Percentiles rank a stretch among this genome's conserved stretches.
phyloP scores from a whole-genome alignment of 2,888 invertebrate genomes.

The Pollenia griseotomentosa region DNA sequence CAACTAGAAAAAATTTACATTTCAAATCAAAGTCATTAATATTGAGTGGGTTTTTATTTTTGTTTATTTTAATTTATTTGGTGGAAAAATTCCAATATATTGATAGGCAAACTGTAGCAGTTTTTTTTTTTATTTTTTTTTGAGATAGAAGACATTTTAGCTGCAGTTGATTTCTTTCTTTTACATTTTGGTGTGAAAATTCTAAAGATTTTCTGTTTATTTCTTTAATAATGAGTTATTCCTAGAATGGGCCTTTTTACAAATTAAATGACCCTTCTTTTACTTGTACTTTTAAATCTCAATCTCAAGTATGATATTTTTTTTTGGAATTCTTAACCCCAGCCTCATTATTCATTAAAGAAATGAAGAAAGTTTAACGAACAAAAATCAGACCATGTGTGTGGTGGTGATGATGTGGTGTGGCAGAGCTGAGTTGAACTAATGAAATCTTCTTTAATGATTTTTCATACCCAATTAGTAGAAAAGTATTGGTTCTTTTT shows the following conservation, averaged over 20 bases:
- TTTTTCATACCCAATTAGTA: slow-evolving; percentile 52
- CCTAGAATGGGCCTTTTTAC: slow-evolving; percentile 31
- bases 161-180: background rate
- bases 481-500: slow-evolving; percentile 14
- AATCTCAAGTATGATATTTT: slow-evolving; percentile 31
- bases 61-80: background rate
- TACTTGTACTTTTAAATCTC: background rate
- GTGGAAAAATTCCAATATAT: slow-evolving; percentile 29
- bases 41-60: background rate
- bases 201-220: slow-evolving; percentile 20
- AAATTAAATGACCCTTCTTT: background rate
- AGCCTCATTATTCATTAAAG: slow-evolving; percentile 9
- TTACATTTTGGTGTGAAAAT: slow-evolving; percentile 43
- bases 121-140: background rate
- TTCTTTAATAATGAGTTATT: slow-evolving; percentile 31
- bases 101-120: slow-evolving; percentile 10
- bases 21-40: slow-evolving; percentile 31
- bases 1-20: slow-evolving; percentile 56
- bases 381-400: slow-evolving; percentile 38
- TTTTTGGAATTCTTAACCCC: slow-evolving; percentile 4
- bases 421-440: background rate
- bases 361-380: background rate
- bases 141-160: slow-evolving; percentile 8
- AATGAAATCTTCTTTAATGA: slow-evolving; percentile 33
- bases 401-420: background rate